These are phyloP conservation scores for Dinomys branickii DNA, from an alignment of 2,113 vertebrate genomes.

Conservation along the genomic window DNA sequence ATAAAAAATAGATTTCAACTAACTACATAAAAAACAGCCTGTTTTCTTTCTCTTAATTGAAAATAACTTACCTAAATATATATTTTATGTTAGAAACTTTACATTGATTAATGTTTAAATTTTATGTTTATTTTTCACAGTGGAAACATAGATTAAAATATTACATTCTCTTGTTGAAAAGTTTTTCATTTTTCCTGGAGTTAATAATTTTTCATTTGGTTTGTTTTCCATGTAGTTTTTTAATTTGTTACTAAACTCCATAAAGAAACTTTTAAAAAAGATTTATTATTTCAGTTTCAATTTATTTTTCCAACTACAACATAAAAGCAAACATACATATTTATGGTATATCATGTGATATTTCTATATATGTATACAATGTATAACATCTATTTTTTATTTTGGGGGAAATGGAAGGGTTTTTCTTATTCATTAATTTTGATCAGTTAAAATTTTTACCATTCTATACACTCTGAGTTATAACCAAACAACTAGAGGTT, in stretches of 20 bases:
- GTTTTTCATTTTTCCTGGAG: neutral
- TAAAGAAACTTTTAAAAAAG: neutral
- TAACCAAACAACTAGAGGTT: neutral
- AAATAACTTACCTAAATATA: neutral
- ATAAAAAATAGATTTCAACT: neutral
- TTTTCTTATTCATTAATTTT: constrained; percentile 22
- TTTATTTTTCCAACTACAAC: neutral
- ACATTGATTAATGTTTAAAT: neutral
- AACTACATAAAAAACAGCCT: neutral
- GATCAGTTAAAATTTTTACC: neutral
- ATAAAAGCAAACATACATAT: neutral
- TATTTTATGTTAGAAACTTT: neutral
- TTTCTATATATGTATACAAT: no score
- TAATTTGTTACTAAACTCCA: neutral
- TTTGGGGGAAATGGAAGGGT: constrained; percentile 19
- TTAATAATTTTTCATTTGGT: neutral
- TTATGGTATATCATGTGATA: no score
- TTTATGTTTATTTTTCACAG: neutral
- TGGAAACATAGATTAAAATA: neutral
- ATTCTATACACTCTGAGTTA: constrained; percentile 10
- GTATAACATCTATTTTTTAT: no score
- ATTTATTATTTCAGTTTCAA: neutral
- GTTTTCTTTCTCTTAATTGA: neutral
- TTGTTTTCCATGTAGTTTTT: neutral
- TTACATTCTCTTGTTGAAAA: neutral